phyloP scores from a whole-genome alignment of 2,888 invertebrate species.

The Diplolepis rosae region DNA sequence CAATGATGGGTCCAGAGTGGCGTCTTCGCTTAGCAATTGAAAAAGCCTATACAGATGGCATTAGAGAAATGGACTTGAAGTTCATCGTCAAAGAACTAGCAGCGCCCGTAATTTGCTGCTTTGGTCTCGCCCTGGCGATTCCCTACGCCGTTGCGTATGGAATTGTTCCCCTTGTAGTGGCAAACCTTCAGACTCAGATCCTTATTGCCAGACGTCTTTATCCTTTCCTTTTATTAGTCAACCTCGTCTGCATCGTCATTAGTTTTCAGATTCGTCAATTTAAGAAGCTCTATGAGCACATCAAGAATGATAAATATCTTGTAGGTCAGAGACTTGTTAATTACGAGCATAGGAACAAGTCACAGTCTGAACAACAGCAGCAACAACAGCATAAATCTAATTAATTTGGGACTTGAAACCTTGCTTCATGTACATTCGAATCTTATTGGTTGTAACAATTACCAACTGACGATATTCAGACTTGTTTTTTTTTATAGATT shows the following conservation, averaged over 20 bases:
- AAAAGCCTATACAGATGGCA: slow-evolving; percentile 93
- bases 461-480: slow-evolving; percentile 53
- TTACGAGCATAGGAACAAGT: slow-evolving; percentile 89
- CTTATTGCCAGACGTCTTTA: slow-evolving; percentile 90
- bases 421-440: slow-evolving; percentile 64
- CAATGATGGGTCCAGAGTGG: slow-evolving; percentile 99
- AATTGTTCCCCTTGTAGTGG: slow-evolving; percentile 81
- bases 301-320: slow-evolving; percentile 98
- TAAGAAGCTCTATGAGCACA: slow-evolving; percentile 95
- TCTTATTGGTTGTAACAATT: slow-evolving; percentile 49
- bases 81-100: slow-evolving; percentile 91
- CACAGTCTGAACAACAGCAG: slow-evolving; percentile 64
- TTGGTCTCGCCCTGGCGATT: slow-evolving; percentile 91
- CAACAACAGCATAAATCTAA: slow-evolving; percentile 60
- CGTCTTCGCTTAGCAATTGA: slow-evolving; percentile 93
- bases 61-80: slow-evolving; percentile 92
- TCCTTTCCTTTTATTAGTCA: slow-evolving; percentile 87
- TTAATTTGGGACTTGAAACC: slow-evolving; percentile 50
- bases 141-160: slow-evolving; percentile 94
- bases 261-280: slow-evolving; percentile 94
- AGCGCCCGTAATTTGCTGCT: slow-evolving; percentile 90
- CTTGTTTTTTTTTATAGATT: slow-evolving; percentile 59
- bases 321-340: slow-evolving; percentile 97
- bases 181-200: slow-evolving; percentile 81
- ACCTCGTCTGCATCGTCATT: slow-evolving; percentile 81